These are phyloP conservation scores for Leptopterna dolabrata DNA, from an alignment of 2,888 invertebrate genomes.

Conservation along the genomic window DNA sequence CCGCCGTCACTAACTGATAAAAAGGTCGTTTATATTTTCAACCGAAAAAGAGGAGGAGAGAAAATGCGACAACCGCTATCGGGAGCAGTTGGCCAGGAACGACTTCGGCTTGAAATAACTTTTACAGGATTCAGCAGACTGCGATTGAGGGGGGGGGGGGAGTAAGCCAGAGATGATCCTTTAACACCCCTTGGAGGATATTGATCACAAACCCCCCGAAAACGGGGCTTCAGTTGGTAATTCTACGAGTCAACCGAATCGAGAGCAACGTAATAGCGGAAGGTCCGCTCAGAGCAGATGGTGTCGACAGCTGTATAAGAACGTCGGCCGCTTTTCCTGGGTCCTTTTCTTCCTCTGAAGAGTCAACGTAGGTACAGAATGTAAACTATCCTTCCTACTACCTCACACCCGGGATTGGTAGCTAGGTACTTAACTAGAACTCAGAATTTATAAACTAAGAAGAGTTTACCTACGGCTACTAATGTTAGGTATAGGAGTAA, in stretches of 20 bases:
- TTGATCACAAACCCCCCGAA: neutral
- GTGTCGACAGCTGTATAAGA: neutral
- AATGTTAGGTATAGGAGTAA: too few relatives aligned
- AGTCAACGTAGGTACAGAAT: neutral
- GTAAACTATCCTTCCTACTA: neutral
- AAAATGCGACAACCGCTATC: neutral
- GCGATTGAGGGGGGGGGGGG: neutral
- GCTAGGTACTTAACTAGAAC: too few relatives aligned
- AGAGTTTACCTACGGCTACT: too few relatives aligned
- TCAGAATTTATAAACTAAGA: too few relatives aligned
- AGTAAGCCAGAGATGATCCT: neutral
- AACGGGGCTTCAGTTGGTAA: neutral
- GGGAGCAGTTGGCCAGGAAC: neutral
- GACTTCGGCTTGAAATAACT: slow-evolving; percentile 2
- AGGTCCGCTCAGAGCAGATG: neutral
- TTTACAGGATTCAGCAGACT: neutral
- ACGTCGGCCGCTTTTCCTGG: neutral
- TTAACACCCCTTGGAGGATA: slow-evolving; percentile 8
- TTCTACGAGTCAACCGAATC: slow-evolving; percentile 3
- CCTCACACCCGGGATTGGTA: too few relatives aligned
- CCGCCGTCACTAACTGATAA: neutral
- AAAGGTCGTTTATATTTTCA: neutral
- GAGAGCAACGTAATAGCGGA: neutral
- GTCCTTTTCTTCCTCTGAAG: neutral
- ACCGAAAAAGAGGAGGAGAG: neutral